Evolutionary conservation across 1,140 invertebrate species (phyloP), one percentile per base, ranked within the genome.

Genomic region (Diploscapter pachys): DNA sequence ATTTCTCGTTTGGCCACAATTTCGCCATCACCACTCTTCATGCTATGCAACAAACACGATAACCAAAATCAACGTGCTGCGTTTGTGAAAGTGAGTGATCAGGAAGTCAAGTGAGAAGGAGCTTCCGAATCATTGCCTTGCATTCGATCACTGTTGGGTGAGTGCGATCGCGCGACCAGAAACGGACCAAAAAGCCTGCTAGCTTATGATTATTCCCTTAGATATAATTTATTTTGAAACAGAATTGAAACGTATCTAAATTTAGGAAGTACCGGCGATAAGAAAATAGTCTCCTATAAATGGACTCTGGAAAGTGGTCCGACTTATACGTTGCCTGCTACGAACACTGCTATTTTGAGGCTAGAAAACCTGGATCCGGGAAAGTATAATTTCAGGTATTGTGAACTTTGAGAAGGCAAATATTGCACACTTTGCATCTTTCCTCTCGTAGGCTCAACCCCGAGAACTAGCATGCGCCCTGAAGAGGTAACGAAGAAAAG

Each of bases 241-340:
- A 64, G 9, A 6, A 13, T 13, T 64, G 9, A 2, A 50, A 48
- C 5, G 8, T n/a, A 68, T 68, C 8, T 52, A 55, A 9, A n/a
- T 68, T 64, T 48, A 68, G 66, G 66, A 11, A 68, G 66, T 68
- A 52, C 66, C 5, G 66, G 2, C 48, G 66, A 68, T 48, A 55
- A 53, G 8, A 6, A 48, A 53, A 48, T 68, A 8, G 52, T 54
- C 6, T 9, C 49, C 6, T 68, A 9, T 55, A 51, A 68, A 52
- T 68, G 66, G 66, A 55, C 6, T 9, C 66, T 55, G 51, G 66
- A 68, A 9, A 8, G 11, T 52, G 66, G 66, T 51, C 66, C 66
- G 9, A 68, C 52, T 68, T 52, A 55, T 31, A 50, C 49, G 8
- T 55, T 68, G 9, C 66, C 66, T 5, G 66, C 66, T 6, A 68